phyloP scores from a whole-genome alignment of 2,888 invertebrate genomes.

The Pollenia amentaria region DNA sequence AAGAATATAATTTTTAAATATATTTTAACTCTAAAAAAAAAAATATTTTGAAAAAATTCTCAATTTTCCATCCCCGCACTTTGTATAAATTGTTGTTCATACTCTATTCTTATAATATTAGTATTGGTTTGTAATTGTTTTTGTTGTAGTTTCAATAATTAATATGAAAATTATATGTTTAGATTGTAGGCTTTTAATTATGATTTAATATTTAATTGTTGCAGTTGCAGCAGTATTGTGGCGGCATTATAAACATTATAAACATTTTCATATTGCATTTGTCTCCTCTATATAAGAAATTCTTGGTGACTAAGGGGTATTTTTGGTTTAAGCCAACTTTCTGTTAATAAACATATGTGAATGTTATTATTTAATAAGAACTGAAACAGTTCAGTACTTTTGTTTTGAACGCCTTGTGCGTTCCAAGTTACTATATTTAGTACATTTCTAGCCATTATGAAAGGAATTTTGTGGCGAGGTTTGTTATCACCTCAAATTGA shows the following conservation, averaged over 20 bases:
- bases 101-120: conserved; percentile 14
- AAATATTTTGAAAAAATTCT: not conserved
- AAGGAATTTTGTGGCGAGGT: no score
- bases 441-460: no score
- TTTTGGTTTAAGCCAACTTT: no score
- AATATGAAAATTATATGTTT: conserved; percentile 78
- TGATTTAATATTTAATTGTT: conserved; percentile 75
- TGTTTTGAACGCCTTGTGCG: no score
- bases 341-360: no score
- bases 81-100: not conserved
- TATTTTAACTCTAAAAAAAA: no score
- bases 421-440: no score
- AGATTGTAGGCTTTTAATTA: conserved; percentile 76
- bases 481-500: no score
- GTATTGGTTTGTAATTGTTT: conserved; percentile 22
- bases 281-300: not conserved
- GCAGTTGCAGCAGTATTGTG: conserved; percentile 43
- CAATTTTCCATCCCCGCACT: conserved; percentile 17
- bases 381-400: no score
- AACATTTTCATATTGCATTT: not conserved
- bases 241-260: conserved; percentile 3
- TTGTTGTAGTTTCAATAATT: conserved; percentile 74
- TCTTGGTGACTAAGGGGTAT: no score
- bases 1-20: no score
- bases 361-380: no score